These are phyloP conservation scores for Dasypolia templi DNA, from an alignment of 2,888 invertebrate genomes.

Conservation along the genomic window DNA sequence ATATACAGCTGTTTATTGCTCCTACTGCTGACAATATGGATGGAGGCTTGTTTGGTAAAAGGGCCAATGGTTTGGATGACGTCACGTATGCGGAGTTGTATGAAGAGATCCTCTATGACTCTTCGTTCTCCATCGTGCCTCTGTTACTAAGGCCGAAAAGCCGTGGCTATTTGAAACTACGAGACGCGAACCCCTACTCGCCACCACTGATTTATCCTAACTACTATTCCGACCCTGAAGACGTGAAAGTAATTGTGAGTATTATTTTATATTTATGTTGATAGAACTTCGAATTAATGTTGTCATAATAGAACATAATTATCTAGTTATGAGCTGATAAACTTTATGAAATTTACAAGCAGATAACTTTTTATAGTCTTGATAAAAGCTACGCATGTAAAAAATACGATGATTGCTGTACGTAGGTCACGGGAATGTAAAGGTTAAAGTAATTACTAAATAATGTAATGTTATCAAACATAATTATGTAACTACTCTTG, in stretches of 20 bases:
- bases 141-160: slow-evolving; percentile 94
- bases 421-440: slow-evolving; percentile 31
- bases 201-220: slow-evolving; percentile 97
- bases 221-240: slow-evolving; percentile 94
- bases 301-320: slow-evolving; percentile 25
- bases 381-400: background rate
- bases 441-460: slow-evolving; percentile 38
- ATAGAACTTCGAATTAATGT: slow-evolving; percentile 13
- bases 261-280: slow-evolving; percentile 8
- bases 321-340: slow-evolving; percentile 33
- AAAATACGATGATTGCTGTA: slow-evolving; percentile 24
- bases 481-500: slow-evolving; percentile 20
- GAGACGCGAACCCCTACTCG: slow-evolving; percentile 92
- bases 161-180: slow-evolving; percentile 92
- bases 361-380: slow-evolving; percentile 22
- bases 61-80: slow-evolving; percentile 92
- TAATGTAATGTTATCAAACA: slow-evolving; percentile 24
- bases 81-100: slow-evolving; percentile 92
- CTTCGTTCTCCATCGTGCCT: slow-evolving; percentile 93
- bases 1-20: slow-evolving; percentile 94
- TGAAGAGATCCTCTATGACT: slow-evolving; percentile 92
- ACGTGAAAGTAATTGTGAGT: slow-evolving; percentile 93
- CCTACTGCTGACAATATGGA: slow-evolving; percentile 94
- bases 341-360: slow-evolving; percentile 34
- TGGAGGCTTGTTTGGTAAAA: slow-evolving; percentile 93